Conservation (phyloP, 2,888 invertebrate species). For the Drosophila falleni region DNA sequence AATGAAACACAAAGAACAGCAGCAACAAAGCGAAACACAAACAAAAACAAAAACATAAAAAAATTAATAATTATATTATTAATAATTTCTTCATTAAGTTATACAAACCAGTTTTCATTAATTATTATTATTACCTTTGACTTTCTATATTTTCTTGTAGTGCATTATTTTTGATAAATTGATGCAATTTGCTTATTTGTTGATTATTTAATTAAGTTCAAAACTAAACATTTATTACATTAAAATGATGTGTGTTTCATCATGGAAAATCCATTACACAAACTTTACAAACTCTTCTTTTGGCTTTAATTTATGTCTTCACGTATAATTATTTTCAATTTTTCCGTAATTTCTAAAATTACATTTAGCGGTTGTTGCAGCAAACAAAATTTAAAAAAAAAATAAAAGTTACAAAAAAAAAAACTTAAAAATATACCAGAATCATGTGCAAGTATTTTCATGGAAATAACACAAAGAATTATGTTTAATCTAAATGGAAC, state of each 20-base stretch:
- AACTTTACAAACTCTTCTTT: conserved; percentile 30
- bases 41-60: not conserved
- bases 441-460: conserved; percentile 79
- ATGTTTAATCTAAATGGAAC: conserved; percentile 43
- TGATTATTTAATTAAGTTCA: conserved; percentile 76
- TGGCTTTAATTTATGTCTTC: conserved; percentile 68
- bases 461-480: conserved; percentile 73
- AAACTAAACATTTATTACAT: conserved; percentile 30
- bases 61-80: not conserved
- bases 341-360: conserved; percentile 72
- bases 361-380: conserved; percentile 37
- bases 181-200: conserved; percentile 65
- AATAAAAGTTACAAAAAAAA: conserved; percentile 25
- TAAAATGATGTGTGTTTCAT: conserved; percentile 15
- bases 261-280: conserved; percentile 29
- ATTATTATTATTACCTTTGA: conserved; percentile 41
- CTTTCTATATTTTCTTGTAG: conserved; percentile 31
- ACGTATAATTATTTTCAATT: conserved; percentile 36
- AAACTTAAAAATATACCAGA: conserved; percentile 28
- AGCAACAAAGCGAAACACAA: conserved; percentile 36
- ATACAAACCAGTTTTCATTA: conserved; percentile 60
- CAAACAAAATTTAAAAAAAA: conserved; percentile 7
- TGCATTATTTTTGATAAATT: conserved; percentile 41
- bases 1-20: conserved; percentile 20
- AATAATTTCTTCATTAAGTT: conserved; percentile 34